Base-by-base conservation (phyloP, 92 coral and sea anemone species). In the Porites evermanni region DNA sequence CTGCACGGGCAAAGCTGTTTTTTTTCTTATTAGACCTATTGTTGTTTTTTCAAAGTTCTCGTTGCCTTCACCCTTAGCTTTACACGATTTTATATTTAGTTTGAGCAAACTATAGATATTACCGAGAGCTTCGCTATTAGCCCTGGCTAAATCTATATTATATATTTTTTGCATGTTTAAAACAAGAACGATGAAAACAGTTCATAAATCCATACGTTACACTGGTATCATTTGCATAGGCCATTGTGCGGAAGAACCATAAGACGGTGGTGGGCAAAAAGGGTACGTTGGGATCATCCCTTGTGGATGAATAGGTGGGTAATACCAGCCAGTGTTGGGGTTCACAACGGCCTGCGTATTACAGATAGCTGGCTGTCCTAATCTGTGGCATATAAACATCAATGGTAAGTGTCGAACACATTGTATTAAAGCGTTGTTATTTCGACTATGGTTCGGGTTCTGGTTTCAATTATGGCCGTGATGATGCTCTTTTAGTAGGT, bases 281-380 rank as follows among this genome's bases (percentile, higher is more conserved):
- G 64, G 64, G 64, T 59, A 59, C 64, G 17, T 59, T 59, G 64
- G 1, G 14, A 59, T 59, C 14, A 59, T 59, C 64, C 18, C 13
- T 59, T 59, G 64, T 59, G 64, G 18, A 12, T 12, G 64, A 59
- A n/a, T n/a, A n/a, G 12, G 64, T 59, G 18, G 64, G 64, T 59
- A 59, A 59, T 0, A 72, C 29, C 78, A 74, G 52, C 50, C n/a
- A 20, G 17, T 6, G 20, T n/a, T 56, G n/a, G 23, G 78, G 24
- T 19, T 74, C 19, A 56, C 19, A 74, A 29, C 16, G 53, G 78
- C 53, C 16, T 73, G 63, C 2, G 38, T 32, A 73, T 23, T 52
- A 10, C 78, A 50, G 4, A 73, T 73, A 18, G 78, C 53, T 53
- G 64, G 78, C 64, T 53, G 47, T 53, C 78, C 64, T 24, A 74